phyloP scores from a whole-genome alignment of 2,113 vertebrate species.

The Psettodes erumei region DNA sequence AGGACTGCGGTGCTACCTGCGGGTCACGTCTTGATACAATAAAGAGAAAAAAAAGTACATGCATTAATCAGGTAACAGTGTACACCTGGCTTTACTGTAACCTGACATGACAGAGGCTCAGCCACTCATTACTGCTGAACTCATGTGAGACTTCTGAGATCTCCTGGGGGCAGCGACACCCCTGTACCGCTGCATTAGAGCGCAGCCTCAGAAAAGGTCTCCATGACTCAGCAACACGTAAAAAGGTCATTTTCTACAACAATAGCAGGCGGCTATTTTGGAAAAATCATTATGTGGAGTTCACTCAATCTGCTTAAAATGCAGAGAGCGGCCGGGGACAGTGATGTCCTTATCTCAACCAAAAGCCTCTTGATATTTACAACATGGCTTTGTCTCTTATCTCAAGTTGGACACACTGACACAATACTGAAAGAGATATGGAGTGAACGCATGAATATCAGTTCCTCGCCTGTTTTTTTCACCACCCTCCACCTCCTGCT shows the following conservation, averaged over 20 bases:
- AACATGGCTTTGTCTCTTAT: neutral
- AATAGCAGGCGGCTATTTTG: slow-evolving; percentile 11
- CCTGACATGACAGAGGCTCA: neutral
- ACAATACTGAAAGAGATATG: neutral
- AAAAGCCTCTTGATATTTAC: neutral
- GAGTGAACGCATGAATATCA: neutral
- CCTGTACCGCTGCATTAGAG: slow-evolving; percentile 1
- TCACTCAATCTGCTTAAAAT: slow-evolving; percentile 15
- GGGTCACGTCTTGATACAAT: neutral
- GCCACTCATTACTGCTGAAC: neutral
- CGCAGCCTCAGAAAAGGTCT: neutral
- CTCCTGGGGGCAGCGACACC: slow-evolving; percentile 10
- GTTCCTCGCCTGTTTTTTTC: neutral
- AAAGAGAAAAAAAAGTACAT: neutral
- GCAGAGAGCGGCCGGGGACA: neutral
- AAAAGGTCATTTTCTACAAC: slow-evolving; percentile 25
- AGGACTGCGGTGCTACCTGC: neutral
- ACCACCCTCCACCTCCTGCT: neutral
- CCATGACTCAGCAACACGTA: slow-evolving; percentile 7
- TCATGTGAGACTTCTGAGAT: neutral
- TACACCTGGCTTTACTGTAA: neutral
- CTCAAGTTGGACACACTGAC: neutral
- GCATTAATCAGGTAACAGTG: neutral
- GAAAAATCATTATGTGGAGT: slow-evolving; percentile 19
- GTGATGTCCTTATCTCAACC: neutral